Evolutionary conservation across 1,140 invertebrate genomes (phyloP), one percentile per base, ranked within the genome.

Genomic region (Nilaparvata lugens): DNA sequence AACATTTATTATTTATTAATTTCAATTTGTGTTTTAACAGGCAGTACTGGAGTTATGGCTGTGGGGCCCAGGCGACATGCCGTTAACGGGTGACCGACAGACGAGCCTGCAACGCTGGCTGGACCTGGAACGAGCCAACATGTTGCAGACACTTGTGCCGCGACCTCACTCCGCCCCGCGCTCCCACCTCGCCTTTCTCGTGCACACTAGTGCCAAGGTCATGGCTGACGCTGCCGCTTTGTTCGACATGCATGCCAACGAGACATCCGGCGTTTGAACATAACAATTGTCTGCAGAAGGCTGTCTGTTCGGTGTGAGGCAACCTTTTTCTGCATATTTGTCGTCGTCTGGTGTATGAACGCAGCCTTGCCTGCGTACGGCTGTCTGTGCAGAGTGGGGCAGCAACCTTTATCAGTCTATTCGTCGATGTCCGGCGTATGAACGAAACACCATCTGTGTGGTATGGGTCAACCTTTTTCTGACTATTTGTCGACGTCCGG

Each of bases 1-100:
- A 35, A 21, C 53, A 53, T 31, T 19, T 4, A 2, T 52, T 76
- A 19, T 61, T 66, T 13, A 68, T 72, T 58, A 73, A 69, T 0
- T 91, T 91, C n/a, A n/a, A n/a, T n/a, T n/a, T 48, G 16, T 48
- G 13, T 35, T 1, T 4, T 6, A 2, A 18, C 45, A 48, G 72
- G 83, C 87, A 0, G 79, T 92, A 0, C 70, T 93, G 24, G 89
- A 93, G 69, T 89, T 88, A 67, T 87, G 87, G 61, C 73, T 94
- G 2, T 94, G 89, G 88, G 90, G 89, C 2, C 90, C 89, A 1
- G 80, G 86, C 11, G 87, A 89, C 1, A 80, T 64, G 4, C 62
- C 64, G 1, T 35, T 60, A 4, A 40, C 57, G 4, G 31, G 53
- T 13, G 66, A 67, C 42, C 42, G 59, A 1, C 68, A 71, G 51